A percentile compares a stretch with the other conserved stretches of the same genome.
Evolutionary conservation across 2,888 invertebrate genomes (phyloP).

Genomic region (Entomobrya proxima): DNA sequence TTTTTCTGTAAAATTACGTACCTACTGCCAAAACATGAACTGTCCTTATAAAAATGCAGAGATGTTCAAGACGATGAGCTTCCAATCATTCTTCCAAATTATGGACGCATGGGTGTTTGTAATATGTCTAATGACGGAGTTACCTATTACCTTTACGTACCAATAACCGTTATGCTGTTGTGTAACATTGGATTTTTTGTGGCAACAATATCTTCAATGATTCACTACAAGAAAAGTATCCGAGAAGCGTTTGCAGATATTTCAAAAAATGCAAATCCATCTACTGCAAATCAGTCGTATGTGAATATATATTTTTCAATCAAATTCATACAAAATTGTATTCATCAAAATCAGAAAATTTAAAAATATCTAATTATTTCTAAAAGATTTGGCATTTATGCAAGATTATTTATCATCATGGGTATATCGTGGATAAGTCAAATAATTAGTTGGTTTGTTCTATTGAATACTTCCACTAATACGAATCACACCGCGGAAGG

Average conservation of each 20-base stretch:
- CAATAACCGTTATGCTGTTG: slow-evolving; percentile 2
- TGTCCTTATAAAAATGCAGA: no score
- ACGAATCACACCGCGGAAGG: neutral
- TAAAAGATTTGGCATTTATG: slow-evolving; percentile 39
- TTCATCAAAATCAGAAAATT: no score
- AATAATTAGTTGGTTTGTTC: slow-evolving; percentile 47
- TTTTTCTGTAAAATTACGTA: neutral
- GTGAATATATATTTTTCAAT: neutral
- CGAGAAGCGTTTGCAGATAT: slow-evolving; percentile 26
- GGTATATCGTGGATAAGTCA: slow-evolving; percentile 43
- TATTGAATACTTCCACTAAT: neutral
- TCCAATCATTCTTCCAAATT: slow-evolving; percentile 20
- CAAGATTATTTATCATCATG: slow-evolving; percentile 48
- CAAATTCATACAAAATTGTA: neutral
- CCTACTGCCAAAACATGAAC: no score
- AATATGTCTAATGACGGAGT: slow-evolving; percentile 29
- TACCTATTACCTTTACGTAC: slow-evolving; percentile 33
- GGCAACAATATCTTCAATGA: slow-evolving; percentile 33
- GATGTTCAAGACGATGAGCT: neutral
- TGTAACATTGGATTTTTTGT: slow-evolving; percentile 38
- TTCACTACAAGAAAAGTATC: slow-evolving; percentile 39
- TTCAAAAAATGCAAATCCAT: neutral
- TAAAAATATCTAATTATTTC: no score
- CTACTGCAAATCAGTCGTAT: slow-evolving; percentile 46
- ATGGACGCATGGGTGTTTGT: neutral